phyloP scores from a whole-genome alignment of 2,797 vertebrate species.

The Rhynchotus rufescens region DNA sequence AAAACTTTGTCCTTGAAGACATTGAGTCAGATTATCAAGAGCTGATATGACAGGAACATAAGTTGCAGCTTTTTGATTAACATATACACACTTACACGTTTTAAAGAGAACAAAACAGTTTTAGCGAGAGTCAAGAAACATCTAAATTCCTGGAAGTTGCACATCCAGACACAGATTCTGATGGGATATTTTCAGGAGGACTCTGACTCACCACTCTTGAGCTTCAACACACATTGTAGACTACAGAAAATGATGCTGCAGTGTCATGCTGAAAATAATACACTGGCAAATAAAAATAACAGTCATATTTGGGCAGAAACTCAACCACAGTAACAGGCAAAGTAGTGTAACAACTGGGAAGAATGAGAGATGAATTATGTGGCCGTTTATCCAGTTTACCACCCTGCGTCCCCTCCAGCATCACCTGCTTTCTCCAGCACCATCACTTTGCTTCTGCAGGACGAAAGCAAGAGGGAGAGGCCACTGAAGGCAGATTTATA shows the following conservation, averaged over 20 bases:
- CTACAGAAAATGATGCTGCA: neutral
- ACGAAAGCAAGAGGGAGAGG: neutral
- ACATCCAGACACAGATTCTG: fast-evolving
- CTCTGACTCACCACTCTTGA: neutral
- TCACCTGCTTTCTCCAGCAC: neutral
- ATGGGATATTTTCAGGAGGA: neutral
- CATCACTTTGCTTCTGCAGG: neutral
- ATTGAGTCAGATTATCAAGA: neutral
- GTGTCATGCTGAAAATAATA: neutral
- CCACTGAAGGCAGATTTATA: slow-evolving; percentile 19
- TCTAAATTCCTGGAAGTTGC: neutral
- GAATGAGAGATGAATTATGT: neutral
- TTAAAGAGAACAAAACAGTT: neutral
- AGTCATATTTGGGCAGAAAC: neutral
- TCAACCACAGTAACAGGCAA: neutral
- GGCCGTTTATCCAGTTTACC: neutral
- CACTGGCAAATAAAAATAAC: neutral
- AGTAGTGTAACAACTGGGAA: neutral
- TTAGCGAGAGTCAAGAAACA: neutral
- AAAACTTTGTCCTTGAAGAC: neutral
- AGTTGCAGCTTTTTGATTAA: fast-evolving
- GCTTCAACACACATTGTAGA: neutral
- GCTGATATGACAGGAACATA: neutral
- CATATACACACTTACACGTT: fast-evolving
- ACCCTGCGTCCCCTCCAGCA: neutral